Evolutionary conservation across 1,140 invertebrate genomes (phyloP), one percentile per base, ranked within the genome.

Genomic region (Phymorhynchus buccinoides): DNA sequence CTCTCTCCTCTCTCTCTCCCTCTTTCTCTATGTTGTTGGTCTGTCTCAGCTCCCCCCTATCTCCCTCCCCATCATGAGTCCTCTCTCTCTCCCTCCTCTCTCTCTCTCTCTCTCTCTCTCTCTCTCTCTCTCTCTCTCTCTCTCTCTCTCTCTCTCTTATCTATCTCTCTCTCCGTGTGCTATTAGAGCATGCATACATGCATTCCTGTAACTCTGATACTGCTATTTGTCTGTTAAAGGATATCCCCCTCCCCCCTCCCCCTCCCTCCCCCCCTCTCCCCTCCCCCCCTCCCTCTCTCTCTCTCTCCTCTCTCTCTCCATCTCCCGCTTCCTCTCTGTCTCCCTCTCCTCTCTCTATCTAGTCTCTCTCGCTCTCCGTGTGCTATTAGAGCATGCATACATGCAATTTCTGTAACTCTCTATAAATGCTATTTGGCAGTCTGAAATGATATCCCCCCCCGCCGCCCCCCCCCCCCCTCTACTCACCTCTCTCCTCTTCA

Each of bases 111-210:
- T 68, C 66, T 68, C 66, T 68, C 66, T 68, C 66, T 27, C 66
- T 27, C 66, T 68, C 66, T 27, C 66, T 68, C 66, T 27, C 66
- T 68, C 66, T 27, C 66, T 68, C 66, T 27, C 66, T 68, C 66
- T 68, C 66, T 68, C 66, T 68, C 66, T 7, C 66, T 68, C 66
- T 68, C 66, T 68, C 66, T 68, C 66, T 48, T 48, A 48, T 48
- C 48, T 71, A 14, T 71, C 66, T 71, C 66, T 3, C 3, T 71
- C 3, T 52, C 48, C 48, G 2, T 52, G 0, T 52, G 1, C n/a
- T n/a, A n/a, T n/a, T n/a, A n/a, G n/a, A n/a, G n/a, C n/a, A n/a
- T n/a, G n/a, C n/a, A n/a, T n/a, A n/a, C n/a, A n/a, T n/a, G n/a
- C n/a, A n/a, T n/a, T n/a, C n/a, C 66, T 71, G 7, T 22, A n/a